A percentile compares a stretch with the other conserved stretches of the same genome.
Conservation (phyloP, 2,113 vertebrate species). For the Pionites leucogaster region DNA sequence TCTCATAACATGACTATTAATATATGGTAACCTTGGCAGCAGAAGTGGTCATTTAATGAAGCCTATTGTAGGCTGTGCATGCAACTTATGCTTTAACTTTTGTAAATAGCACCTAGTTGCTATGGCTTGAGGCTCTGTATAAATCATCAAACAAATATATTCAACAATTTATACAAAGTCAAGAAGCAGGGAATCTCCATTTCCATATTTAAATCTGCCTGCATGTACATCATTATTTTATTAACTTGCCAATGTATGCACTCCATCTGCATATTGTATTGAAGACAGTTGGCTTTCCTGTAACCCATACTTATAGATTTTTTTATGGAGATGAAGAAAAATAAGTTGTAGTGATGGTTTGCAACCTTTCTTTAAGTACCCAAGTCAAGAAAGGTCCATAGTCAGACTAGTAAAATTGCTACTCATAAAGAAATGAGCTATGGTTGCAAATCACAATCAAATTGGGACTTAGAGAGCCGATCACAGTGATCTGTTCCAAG, state of each 20-base stretch:
- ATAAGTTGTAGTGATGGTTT: constrained; percentile 27
- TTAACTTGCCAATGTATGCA: not conserved
- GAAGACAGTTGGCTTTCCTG: not conserved
- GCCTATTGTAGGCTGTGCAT: not conserved
- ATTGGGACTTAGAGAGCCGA: not conserved
- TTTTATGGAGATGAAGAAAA: constrained; percentile 17
- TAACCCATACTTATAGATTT: not conserved
- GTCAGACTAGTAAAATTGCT: not conserved
- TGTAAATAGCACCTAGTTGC: constrained; percentile 42
- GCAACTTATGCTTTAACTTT: constrained; percentile 24
- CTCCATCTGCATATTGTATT: not conserved
- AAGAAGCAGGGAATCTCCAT: constrained; percentile 22
- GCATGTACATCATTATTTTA: not conserved
- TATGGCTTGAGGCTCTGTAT: not conserved
- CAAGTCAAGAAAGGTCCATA: constrained; percentile 16
- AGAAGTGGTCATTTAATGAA: constrained; percentile 26
- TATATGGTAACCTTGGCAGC: not conserved
- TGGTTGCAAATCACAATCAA: not conserved
- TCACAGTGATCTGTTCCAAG: not conserved
- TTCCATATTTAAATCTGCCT: constrained; percentile 27
- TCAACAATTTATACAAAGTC: constrained; percentile 30
- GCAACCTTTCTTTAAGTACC: constrained; percentile 56
- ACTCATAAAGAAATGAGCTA: not conserved
- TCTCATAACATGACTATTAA: not conserved
- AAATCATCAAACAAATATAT: constrained; percentile 49